Conservation (phyloP, 2,797 vertebrate genomes). For the Champsocephalus gunnari region DNA sequence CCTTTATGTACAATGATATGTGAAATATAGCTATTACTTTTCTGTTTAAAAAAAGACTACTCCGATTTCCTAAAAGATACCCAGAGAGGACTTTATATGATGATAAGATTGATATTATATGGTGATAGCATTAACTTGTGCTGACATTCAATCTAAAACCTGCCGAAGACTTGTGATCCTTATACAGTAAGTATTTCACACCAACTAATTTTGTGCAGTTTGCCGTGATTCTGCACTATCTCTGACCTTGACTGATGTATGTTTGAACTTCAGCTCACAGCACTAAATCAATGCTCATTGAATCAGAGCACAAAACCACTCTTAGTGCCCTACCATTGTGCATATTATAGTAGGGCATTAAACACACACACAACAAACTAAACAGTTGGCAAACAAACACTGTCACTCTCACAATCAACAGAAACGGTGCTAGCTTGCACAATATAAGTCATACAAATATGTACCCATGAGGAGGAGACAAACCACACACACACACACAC, state of each 20-base stretch:
- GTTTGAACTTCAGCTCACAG: constrained; percentile 24
- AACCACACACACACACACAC: constrained; percentile 5
- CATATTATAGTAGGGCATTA: background rate
- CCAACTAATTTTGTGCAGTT: background rate
- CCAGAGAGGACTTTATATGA: background rate
- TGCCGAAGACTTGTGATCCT: background rate
- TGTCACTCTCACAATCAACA: background rate
- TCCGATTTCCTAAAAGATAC: background rate
- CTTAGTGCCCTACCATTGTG: constrained; percentile 8
- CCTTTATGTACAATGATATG: background rate
- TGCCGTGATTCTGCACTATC: background rate
- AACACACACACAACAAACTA: background rate
- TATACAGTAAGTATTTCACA: background rate
- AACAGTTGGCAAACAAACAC: background rate
- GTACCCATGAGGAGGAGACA: background rate
- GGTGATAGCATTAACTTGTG: background rate
- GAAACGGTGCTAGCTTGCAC: background rate
- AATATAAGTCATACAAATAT: background rate
- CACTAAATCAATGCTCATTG: constrained; percentile 40
- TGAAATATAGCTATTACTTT: background rate
- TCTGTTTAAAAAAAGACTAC: background rate
- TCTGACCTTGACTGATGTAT: constrained; percentile 32
- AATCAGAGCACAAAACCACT: constrained; percentile 30
- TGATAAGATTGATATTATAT: background rate
- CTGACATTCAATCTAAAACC: background rate